phyloP scores from a whole-genome alignment of 2,797 vertebrate species.

The Loriculus beryllinus region DNA sequence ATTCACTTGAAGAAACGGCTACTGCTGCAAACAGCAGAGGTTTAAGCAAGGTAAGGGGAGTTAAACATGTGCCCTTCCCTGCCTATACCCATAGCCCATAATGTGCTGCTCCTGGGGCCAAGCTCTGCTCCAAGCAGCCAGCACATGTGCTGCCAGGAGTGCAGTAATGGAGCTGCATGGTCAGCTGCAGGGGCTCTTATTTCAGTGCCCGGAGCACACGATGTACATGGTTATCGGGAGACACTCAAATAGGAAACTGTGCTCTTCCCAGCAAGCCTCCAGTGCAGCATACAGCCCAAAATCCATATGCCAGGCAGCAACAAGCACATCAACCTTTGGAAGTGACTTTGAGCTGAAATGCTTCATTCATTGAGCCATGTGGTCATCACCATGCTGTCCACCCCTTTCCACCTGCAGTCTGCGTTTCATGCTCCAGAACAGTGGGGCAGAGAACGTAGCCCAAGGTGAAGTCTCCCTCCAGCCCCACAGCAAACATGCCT shows the following conservation, averaged over 20 bases:
- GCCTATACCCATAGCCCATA: rapidly evolving
- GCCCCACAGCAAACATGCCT: neutral
- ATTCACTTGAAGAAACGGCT: neutral
- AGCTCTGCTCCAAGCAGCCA: rapidly evolving
- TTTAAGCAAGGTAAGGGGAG: neutral
- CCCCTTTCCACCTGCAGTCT: neutral
- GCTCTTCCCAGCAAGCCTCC: neutral
- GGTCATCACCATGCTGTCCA: neutral
- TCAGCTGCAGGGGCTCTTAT: neutral
- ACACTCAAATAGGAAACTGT: neutral
- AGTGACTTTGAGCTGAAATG: neutral
- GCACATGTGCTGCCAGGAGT: rapidly evolving
- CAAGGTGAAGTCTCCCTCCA: neutral
- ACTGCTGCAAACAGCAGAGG: neutral
- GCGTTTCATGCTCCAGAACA: neutral
- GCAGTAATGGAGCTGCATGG: rapidly evolving
- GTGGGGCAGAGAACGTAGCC: rapidly evolving
- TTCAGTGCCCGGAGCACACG: neutral
- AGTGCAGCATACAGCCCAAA: neutral
- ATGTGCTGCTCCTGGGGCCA: rapidly evolving
- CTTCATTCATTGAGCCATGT: neutral
- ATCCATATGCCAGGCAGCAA: neutral
- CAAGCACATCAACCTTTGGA: neutral
- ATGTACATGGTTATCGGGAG: neutral
- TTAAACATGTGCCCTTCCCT: rapidly evolving